Conservation (phyloP, 2,888 invertebrate species). For the Pristionchus fissidentatus region DNA sequence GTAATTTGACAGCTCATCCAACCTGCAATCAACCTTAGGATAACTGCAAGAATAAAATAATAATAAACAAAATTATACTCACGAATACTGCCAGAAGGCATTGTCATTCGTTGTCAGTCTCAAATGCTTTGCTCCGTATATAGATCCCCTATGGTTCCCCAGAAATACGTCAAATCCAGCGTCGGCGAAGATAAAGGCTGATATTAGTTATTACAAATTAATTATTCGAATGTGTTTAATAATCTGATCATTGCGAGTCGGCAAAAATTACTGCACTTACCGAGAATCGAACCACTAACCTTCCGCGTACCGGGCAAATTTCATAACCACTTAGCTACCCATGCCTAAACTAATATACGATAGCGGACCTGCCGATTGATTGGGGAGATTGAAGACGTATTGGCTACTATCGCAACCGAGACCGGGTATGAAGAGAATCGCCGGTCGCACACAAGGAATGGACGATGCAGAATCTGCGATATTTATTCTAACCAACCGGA, state of each 20-base stretch:
- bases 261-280: too few species aligned
- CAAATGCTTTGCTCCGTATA: neutral
- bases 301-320: too few species aligned
- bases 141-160: neutral
- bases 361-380: neutral
- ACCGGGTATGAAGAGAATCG: neutral
- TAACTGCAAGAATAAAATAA: too few species aligned
- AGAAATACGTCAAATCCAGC: neutral
- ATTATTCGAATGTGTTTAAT: neutral
- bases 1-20: neutral
- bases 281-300: too few species aligned
- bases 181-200: conserved; percentile 6
- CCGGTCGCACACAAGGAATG: neutral
- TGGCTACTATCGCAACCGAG: neutral
- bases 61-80: too few species aligned
- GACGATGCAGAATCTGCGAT: neutral
- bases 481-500: neutral
- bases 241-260: too few species aligned
- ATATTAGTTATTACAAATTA: too few species aligned
- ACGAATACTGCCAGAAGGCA: neutral
- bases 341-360: too few species aligned
- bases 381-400: neutral
- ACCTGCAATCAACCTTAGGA: too few species aligned
- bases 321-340: too few species aligned
- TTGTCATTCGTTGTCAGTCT: neutral